phyloP scores from a whole-genome alignment of 37 sponge, comb jelly and placozoan species.

The Spongilla lacustris region DNA sequence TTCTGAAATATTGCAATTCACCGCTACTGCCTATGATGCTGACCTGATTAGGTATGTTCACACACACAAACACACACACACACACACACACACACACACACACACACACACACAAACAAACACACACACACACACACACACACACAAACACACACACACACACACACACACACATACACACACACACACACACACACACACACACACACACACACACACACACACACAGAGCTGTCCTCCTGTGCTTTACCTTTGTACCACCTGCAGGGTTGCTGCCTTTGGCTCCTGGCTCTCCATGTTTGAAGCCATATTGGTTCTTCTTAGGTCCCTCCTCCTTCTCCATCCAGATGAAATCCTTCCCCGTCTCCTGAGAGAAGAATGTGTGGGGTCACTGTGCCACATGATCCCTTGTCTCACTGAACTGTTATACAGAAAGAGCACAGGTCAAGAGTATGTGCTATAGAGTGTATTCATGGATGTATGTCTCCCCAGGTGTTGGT shows the following conservation, averaged over 20 bases:
- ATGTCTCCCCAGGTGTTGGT: not conserved
- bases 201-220: conserved; percentile 5
- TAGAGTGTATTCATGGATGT: too few relatives aligned
- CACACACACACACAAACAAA: conserved; percentile 27
- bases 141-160: conserved; percentile 19
- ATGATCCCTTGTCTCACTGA: not conserved
- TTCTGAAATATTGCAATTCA: not conserved
- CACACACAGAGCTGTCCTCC: too few relatives aligned
- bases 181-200: too few relatives aligned
- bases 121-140: conserved; percentile 44
- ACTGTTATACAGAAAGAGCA: not conserved
- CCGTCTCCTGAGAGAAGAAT: not conserved
- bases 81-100: conserved; percentile 26
- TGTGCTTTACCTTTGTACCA: too few relatives aligned
- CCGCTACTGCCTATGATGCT: not conserved
- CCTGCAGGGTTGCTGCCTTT: not conserved
- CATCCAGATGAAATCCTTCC: conserved; percentile 16
- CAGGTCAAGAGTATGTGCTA: not conserved
- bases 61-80: conserved; percentile 23
- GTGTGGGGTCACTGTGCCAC: conserved; percentile 15
- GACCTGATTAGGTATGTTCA: not conserved
- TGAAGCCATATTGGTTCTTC: not conserved
- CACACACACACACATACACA: conserved; percentile 14
- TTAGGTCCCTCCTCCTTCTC: not conserved
- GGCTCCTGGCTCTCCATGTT: conserved; percentile 15